Base-by-base conservation (phyloP, 2,888 invertebrate genomes). In the Dyspetes luteomarginatus region DNA sequence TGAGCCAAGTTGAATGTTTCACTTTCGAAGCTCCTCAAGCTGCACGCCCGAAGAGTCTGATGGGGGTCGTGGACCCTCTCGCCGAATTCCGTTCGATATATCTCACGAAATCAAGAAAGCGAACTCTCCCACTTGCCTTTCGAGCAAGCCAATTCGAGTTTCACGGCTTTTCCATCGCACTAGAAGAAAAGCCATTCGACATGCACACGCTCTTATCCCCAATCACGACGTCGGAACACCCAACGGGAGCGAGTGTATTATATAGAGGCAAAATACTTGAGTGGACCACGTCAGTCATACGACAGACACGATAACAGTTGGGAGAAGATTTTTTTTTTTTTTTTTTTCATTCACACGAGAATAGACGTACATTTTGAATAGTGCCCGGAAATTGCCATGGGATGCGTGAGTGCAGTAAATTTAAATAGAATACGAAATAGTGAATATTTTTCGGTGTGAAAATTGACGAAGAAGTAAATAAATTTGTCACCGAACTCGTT, bases 251-350 rank as follows among this genome's bases (percentile, higher is more conserved):
- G 43, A 79, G 81, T 72, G 73, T 84, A 78, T 82, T 89, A 89
- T 89, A 89, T 88, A 89, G 87, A 84, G 85, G 83, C 84, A 84
- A 86, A 82, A 85, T 84, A 56, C 77, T 81, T 69, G 82, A 75
- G 77, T 78, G 72, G 67, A 78, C 67, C 81, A 52, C 78, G 84
- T 85, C 88, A 88, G 88, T 89, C 58, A 50, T 62, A 69, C 62
- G 71, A 41, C 30, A 52, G 52, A 26, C 60, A 36, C 41, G 78
- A 76, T 67, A 58, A 83, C 80, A 76, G 77, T 79, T 73, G 72
- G 62, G 50, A 67, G 73, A 78, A 68, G 52, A 72, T 73, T 55
- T 82, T 72, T 75, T 78, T 55, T 22, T 43, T 67, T 17, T 3
- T 73, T 12, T 22, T 9, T 26, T 56, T 69, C 22, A 69, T 55